phyloP scores from a whole-genome alignment of 2,797 vertebrate genomes.

The Avahi laniger region DNA sequence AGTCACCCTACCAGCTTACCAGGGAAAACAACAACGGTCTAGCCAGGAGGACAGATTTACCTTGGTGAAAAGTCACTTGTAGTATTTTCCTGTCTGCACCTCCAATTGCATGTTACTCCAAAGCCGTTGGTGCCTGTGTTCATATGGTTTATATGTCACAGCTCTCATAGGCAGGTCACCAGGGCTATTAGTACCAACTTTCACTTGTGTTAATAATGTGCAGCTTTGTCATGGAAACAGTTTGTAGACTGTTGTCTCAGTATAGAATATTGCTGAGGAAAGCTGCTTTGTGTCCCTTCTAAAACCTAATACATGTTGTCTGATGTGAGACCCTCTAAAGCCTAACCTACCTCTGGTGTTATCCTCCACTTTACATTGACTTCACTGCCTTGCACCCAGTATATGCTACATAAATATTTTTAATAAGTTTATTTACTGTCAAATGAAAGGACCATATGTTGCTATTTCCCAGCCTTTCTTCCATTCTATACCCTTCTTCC shows the following conservation, averaged over 20 bases:
- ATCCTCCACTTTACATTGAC: background rate
- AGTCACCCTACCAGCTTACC: background rate
- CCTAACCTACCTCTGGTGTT: background rate
- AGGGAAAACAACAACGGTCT: background rate
- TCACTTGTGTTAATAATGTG: background rate
- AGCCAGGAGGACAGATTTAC: constrained; percentile 15
- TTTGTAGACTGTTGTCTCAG: constrained; percentile 2
- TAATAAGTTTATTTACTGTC: background rate
- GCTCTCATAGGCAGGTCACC: background rate
- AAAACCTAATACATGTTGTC: background rate
- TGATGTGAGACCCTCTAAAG: background rate
- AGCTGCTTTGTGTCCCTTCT: background rate
- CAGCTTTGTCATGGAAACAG: constrained; percentile 5
- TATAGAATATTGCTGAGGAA: background rate
- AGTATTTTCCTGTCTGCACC: background rate
- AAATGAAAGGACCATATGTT: background rate
- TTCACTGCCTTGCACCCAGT: background rate
- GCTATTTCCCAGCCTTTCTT: background rate
- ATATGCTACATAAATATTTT: background rate
- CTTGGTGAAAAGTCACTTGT: background rate
- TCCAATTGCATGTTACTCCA: background rate
- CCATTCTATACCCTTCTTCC: background rate
- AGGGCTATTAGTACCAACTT: background rate
- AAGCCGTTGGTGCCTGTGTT: background rate
- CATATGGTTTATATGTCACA: background rate